phyloP scores from a whole-genome alignment of 1,140 invertebrate species.

The Atta texana region DNA sequence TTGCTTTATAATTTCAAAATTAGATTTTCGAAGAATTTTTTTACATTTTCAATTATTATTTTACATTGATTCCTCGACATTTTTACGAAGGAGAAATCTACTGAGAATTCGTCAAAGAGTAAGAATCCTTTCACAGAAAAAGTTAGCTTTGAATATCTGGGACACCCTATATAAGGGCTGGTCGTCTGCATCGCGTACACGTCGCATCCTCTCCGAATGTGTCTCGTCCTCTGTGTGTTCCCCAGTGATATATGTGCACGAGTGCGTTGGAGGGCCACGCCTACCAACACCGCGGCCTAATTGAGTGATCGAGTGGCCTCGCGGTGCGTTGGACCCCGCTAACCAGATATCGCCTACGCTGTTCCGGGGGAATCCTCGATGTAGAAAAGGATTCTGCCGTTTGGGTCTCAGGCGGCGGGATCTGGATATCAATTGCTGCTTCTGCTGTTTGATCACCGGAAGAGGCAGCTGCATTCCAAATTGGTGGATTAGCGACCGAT shows the following conservation, averaged over 20 bases:
- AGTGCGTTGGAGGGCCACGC: slow-evolving; percentile 82
- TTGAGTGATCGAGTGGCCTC: slow-evolving; percentile 85
- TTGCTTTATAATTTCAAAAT: background rate
- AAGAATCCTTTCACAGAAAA: background rate
- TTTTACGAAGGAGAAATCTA: background rate
- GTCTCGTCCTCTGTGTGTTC: slow-evolving; percentile 71
- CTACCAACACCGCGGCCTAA: slow-evolving; percentile 84
- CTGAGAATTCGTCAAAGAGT: background rate
- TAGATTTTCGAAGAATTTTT: background rate
- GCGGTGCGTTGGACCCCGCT: slow-evolving; percentile 72
- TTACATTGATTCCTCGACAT: background rate
- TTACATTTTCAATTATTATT: background rate
- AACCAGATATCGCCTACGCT: slow-evolving; percentile 49
- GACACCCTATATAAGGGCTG: slow-evolving; percentile 44
- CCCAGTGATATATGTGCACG: slow-evolving; percentile 81
- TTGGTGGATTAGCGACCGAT: slow-evolving; percentile 40
- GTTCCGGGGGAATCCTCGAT: background rate
- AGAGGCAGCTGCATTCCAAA: slow-evolving; percentile 33
- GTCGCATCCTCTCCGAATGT: slow-evolving; percentile 46
- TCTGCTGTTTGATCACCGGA: background rate
- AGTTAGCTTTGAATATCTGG: background rate
- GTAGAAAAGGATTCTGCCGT: slow-evolving; percentile 26
- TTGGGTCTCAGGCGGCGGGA: slow-evolving; percentile 21
- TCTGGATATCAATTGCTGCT: slow-evolving; percentile 29
- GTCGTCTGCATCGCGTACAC: slow-evolving; percentile 33